Percentiles rank a stretch among this genome's conserved stretches.
Conservation (phyloP, 1,140 invertebrate species). For the Heliconius hermathena region DNA sequence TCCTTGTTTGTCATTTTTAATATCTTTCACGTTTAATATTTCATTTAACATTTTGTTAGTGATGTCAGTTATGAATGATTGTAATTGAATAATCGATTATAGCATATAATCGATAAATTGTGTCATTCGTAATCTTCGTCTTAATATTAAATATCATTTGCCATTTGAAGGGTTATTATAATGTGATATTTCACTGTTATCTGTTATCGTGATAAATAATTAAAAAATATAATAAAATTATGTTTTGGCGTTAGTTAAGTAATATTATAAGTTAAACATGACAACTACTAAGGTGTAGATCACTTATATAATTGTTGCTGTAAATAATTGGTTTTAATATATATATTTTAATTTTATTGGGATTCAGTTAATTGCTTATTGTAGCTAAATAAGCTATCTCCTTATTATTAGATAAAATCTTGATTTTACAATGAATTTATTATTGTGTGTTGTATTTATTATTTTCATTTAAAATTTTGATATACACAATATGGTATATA, state of each 20-base stretch:
- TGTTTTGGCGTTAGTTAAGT: constrained; percentile 66
- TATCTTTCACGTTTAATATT: constrained; percentile 26
- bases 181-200: constrained; percentile 81
- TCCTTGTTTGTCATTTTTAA: constrained; percentile 36
- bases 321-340: constrained; percentile 49
- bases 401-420: background rate
- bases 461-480: background rate
- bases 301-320: constrained; percentile 57
- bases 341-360: background rate
- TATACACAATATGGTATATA: background rate
- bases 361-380: background rate
- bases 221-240: constrained; percentile 62
- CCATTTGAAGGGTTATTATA: constrained; percentile 64
- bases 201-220: constrained; percentile 74
- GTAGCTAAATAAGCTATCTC: background rate
- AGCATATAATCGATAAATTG: background rate
- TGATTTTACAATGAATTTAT: background rate
- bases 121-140: background rate
- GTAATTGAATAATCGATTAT: background rate
- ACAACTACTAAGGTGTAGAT: constrained; percentile 54
- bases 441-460: background rate
- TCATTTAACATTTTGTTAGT: constrained; percentile 10
- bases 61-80: background rate
- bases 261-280: constrained; percentile 72
- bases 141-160: constrained; percentile 53